Evolutionary conservation across 2,113 vertebrate species (phyloP).

Genomic region (Colinus virginianus): DNA sequence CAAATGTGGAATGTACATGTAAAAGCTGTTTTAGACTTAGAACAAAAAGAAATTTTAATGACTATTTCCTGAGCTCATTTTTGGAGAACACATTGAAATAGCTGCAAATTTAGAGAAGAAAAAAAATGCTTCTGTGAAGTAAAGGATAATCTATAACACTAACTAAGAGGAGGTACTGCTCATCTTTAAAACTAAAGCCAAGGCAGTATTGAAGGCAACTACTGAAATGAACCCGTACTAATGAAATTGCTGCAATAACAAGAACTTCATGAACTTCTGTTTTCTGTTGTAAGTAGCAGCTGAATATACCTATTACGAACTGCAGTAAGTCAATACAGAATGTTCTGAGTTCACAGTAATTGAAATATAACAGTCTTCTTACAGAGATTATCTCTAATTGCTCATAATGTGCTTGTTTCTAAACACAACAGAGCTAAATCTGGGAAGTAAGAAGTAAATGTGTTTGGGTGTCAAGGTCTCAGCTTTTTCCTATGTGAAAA

Average conservation of each 20-base stretch:
- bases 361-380: constrained; percentile 20
- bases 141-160: neutral
- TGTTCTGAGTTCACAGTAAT: neutral
- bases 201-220: constrained; percentile 10
- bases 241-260: neutral
- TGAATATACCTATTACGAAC: neutral
- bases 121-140: neutral
- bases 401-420: neutral
- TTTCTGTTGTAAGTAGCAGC: neutral
- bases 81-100: neutral
- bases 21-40: neutral
- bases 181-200: neutral
- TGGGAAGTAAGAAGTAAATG: constrained; percentile 25
- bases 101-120: neutral
- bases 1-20: neutral
- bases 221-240: neutral
- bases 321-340: neutral
- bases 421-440: constrained; percentile 2
- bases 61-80: neutral
- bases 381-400: neutral
- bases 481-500: neutral
- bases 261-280: neutral
- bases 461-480: neutral
- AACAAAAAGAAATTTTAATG: neutral
- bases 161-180: neutral